phyloP scores from a whole-genome alignment of 2,113 vertebrate genomes.

The Ammodramus savannarum region DNA sequence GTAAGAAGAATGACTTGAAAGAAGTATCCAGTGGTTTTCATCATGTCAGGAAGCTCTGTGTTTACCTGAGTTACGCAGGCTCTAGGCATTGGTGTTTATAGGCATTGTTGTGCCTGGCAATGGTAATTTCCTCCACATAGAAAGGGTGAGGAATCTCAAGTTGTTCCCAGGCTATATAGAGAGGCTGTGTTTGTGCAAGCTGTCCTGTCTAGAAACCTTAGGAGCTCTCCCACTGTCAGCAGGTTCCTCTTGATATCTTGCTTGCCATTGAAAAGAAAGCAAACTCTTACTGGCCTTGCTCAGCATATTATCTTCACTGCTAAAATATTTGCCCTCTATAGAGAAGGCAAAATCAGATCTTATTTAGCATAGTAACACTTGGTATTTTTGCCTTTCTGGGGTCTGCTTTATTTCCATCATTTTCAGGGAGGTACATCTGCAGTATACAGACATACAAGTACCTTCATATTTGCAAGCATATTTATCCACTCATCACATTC shows the following conservation, averaged over 20 bases:
- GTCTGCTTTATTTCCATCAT: not conserved
- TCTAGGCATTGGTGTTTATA: slow-evolving; percentile 60
- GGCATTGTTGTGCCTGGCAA: slow-evolving; percentile 70
- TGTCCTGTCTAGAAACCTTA: slow-evolving; percentile 8
- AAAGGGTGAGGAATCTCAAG: slow-evolving; percentile 62
- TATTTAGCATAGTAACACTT: not conserved
- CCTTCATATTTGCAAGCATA: not conserved
- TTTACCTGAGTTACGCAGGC: slow-evolving; percentile 68
- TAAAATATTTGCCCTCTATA: not conserved
- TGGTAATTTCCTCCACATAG: slow-evolving; percentile 69
- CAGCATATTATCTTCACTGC: not conserved
- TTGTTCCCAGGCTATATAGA: slow-evolving; percentile 68
- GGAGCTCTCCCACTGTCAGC: not conserved
- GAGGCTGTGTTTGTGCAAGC: slow-evolving; percentile 41
- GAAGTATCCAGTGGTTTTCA: slow-evolving; percentile 44
- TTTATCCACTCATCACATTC: not conserved
- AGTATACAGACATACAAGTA: not conserved
- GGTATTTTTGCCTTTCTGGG: not conserved
- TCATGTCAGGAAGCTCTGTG: slow-evolving; percentile 67
- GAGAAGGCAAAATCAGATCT: not conserved
- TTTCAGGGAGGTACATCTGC: not conserved
- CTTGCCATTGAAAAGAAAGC: not conserved
- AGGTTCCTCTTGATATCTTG: not conserved
- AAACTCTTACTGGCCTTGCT: not conserved
- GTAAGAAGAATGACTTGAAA: slow-evolving; percentile 70